Evolutionary conservation across 2,113 vertebrate genomes (phyloP).

Genomic region (Sakesphorus luctuosus): DNA sequence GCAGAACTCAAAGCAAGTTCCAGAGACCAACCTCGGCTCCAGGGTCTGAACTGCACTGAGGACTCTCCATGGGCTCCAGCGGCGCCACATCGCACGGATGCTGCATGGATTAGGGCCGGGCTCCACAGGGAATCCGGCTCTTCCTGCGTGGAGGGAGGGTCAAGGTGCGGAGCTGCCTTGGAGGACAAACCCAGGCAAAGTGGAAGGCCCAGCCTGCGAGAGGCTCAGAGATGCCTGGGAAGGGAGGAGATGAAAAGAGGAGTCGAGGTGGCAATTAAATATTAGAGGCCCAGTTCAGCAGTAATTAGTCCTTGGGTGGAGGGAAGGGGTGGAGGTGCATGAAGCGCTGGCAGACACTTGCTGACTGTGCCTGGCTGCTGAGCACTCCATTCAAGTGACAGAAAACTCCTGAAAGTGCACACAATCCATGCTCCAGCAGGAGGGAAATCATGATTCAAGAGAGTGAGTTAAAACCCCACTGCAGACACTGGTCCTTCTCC

Average conservation of each 20-base stretch:
- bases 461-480: background rate
- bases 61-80: background rate
- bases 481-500: background rate
- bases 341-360: background rate
- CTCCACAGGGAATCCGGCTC: background rate
- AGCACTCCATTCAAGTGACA: background rate
- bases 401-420: background rate
- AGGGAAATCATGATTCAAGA: background rate
- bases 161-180: background rate
- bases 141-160: background rate
- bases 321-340: background rate
- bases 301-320: conserved; percentile 8
- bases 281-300: conserved; percentile 29
- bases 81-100: accelerated
- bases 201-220: background rate
- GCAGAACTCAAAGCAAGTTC: background rate
- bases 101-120: background rate
- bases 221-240: background rate
- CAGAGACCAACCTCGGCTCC: conserved; percentile 41
- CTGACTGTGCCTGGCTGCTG: background rate
- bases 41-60: background rate
- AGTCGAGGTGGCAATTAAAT: conserved; percentile 41
- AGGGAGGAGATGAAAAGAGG: conserved; percentile 42
- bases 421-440: background rate
- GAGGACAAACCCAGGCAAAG: background rate